phyloP scores from a whole-genome alignment of 2,113 vertebrate species.

The Eretmochelys imbricata region DNA sequence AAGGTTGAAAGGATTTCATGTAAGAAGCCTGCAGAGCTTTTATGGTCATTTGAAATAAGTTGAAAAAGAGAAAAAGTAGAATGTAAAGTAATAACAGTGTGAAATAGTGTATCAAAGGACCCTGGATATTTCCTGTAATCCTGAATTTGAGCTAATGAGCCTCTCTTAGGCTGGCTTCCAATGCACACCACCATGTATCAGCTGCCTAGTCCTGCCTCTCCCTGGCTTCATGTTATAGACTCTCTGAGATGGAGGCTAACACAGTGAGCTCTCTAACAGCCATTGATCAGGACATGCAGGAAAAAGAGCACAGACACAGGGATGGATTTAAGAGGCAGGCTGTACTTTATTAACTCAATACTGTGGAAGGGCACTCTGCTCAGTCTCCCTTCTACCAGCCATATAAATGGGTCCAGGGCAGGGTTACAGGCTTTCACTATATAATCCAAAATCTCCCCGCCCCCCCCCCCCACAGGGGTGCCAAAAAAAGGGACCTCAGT shows the following conservation, averaged over 20 bases:
- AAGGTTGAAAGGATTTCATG: slow-evolving; percentile 20
- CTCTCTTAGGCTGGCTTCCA: not conserved
- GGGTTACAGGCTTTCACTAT: not conserved
- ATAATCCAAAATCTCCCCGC: not conserved
- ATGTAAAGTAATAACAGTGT: not conserved
- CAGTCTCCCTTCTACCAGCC: not conserved
- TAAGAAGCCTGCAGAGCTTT: slow-evolving; percentile 15
- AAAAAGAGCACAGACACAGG: too few species aligned
- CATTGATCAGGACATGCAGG: too few species aligned
- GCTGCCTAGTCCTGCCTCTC: not conserved
- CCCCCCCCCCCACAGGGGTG: too few species aligned
- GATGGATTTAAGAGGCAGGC: not conserved
- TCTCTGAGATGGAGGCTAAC: too few species aligned
- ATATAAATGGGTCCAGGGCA: not conserved
- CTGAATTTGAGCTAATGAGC: too few species aligned
- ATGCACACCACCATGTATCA: accelerated
- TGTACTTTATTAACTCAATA: not conserved
- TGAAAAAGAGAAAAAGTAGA: not conserved
- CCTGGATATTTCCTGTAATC: not conserved
- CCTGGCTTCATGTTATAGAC: too few species aligned
- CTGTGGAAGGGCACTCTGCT: not conserved
- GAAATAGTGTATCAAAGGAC: not conserved
- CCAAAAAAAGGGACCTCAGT: not conserved
- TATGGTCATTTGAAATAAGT: not conserved
- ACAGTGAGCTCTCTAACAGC: too few species aligned